Evolutionary conservation across 2,113 vertebrate species (phyloP), one percentile per base, ranked within the genome.

Genomic region (Calidris pugnax): DNA sequence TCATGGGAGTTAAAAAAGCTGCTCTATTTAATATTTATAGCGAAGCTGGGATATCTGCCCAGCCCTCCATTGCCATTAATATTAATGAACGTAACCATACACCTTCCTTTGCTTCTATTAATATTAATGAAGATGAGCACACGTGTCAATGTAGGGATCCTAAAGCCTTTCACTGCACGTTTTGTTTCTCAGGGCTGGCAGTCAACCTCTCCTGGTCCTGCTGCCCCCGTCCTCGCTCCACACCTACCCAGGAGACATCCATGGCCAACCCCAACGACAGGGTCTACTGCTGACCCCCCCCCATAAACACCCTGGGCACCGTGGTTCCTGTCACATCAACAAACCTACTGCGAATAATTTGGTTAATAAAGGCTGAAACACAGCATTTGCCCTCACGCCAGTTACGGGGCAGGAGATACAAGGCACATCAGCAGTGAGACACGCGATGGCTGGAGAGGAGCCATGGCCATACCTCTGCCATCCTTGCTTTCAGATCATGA

Each of bases 211-310:
- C 48, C 9, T n/a, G 60, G 17, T 69, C 19, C n/a, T 7, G 4
- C 5, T 32, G 2, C 9, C 39, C 4, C 19, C 1, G 0, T 10
- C 26, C 33, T 63, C 23, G 5, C n/a, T 48, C 50, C 51, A 28
- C 18, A 8, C 2, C 6, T 18, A 8, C 35, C 45, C 21, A 24
- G 32, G 2, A 8, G 43, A 6, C 10, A 16, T 1, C 1, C 6
- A 1, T 2, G 12, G 10, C 43, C 41, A 59, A 0, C 9, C 4
- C 28, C 32, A 41, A 10, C 10, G 8, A 12, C 23, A 41, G 19
- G 27, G 21, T 85, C 14, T 71, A 37, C 77, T 68, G n/a, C 51
- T 43, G 51, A 14, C 50, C 15, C 6, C 16, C 16, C 22, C 33
- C 15, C 41, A 15, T 6, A 43, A 5, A 43, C 2, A 2, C 37